Percentiles rank a stretch among this genome's conserved stretches.
Evolutionary conservation across 2,113 vertebrate genomes (phyloP).

Genomic region (Campylomormyrus tamandua): DNA sequence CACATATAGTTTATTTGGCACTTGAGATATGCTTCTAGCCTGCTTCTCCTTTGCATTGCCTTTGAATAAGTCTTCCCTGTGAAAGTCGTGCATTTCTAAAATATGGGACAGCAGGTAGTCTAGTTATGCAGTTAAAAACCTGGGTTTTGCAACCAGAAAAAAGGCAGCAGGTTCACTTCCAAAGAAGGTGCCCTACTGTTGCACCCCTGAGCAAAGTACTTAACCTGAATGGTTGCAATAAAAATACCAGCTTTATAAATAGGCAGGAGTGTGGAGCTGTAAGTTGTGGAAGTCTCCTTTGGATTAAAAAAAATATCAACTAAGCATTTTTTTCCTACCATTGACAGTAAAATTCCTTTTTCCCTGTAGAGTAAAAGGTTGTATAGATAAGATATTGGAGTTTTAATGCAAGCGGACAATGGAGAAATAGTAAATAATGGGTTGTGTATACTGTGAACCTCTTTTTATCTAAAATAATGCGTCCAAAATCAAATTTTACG

Average conservation of each 20-base stretch:
- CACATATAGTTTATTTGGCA: neutral
- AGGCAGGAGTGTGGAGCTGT: neutral
- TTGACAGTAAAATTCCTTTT: neutral
- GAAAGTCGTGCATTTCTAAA: neutral
- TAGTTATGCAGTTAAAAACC: neutral
- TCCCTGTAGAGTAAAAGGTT: neutral
- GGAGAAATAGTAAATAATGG: neutral
- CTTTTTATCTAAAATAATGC: neutral
- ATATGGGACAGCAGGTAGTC: neutral
- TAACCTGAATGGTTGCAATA: slow-evolving; percentile 12
- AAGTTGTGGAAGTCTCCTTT: slow-evolving; percentile 2
- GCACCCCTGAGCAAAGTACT: neutral
- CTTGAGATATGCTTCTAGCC: neutral
- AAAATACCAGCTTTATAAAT: slow-evolving; percentile 10
- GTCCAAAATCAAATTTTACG: neutral
- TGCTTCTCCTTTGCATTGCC: neutral
- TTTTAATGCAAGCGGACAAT: neutral
- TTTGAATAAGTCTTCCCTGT: neutral
- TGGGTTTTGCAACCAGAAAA: neutral
- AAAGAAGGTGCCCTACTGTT: neutral
- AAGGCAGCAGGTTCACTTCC: neutral
- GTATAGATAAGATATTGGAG: neutral
- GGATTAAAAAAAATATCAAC: slow-evolving; percentile 2
- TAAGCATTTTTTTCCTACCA: slow-evolving; percentile 1
- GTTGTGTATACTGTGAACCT: neutral